A percentile compares a stretch with the other conserved stretches of the same genome.
Evolutionary conservation across 2,888 invertebrate genomes (phyloP).

Genomic region (Monochamus alternatus): DNA sequence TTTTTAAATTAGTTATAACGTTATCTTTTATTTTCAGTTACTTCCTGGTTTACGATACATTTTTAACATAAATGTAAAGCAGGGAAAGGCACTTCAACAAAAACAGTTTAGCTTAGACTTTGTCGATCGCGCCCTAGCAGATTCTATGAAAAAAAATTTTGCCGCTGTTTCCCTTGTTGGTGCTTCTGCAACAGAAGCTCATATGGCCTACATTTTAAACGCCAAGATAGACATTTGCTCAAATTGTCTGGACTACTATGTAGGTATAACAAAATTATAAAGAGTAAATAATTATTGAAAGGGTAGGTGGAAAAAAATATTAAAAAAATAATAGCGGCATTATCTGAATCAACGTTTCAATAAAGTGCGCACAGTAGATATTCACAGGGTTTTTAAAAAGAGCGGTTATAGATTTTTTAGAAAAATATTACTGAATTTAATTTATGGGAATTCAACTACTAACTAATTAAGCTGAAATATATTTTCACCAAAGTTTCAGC

Average conservation of each 20-base stretch:
- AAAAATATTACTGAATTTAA: too few relatives aligned
- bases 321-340: too few relatives aligned
- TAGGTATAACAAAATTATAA: slow-evolving; percentile 4
- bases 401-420: too few relatives aligned
- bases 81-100: not conserved
- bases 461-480: too few relatives aligned
- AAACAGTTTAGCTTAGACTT: slow-evolving; percentile 10
- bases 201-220: slow-evolving; percentile 11
- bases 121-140: not conserved
- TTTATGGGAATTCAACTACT: too few relatives aligned
- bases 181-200: slow-evolving; percentile 2
- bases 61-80: not conserved
- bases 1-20: not conserved
- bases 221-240: slow-evolving; percentile 26
- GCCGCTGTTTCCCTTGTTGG: slow-evolving; percentile 8
- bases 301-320: too few relatives aligned
- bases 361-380: too few relatives aligned
- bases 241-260: slow-evolving; percentile 16
- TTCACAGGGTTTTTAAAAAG: too few relatives aligned
- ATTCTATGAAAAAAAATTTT: not conserved
- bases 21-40: slow-evolving; percentile 10
- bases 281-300: not conserved
- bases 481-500: too few relatives aligned
- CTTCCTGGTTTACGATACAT: slow-evolving; percentile 20
- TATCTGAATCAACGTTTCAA: too few relatives aligned